These are phyloP conservation scores for Shargacucullia verbasci DNA, from an alignment of 2,888 invertebrate species.

Conservation along the genomic window DNA sequence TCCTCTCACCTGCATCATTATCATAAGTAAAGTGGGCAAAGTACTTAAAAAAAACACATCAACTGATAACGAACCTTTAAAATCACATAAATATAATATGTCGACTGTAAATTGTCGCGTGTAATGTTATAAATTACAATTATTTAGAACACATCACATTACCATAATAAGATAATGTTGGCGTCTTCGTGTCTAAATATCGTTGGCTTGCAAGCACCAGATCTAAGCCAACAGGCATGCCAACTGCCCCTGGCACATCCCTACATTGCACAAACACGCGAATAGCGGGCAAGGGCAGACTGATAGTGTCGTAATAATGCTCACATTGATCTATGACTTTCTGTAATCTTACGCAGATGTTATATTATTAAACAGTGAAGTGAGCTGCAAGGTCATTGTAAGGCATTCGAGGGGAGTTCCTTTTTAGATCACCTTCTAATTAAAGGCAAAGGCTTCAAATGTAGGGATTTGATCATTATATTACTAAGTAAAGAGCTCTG, in stretches of 20 bases:
- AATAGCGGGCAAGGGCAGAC: constrained; percentile 73
- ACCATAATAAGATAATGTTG: constrained; percentile 64
- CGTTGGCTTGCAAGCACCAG: constrained; percentile 73
- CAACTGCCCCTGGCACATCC: constrained; percentile 80
- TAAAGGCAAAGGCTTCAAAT: neutral
- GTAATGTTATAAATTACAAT: constrained; percentile 51
- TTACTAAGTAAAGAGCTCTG: neutral
- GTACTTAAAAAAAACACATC: no score
- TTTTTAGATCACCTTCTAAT: neutral
- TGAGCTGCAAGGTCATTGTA: constrained; percentile 12
- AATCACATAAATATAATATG: constrained; percentile 27
- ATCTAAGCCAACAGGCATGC: constrained; percentile 75
- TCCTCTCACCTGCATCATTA: no score
- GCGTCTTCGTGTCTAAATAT: constrained; percentile 83
- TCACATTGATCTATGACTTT: constrained; percentile 57
- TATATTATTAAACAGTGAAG: constrained; percentile 34
- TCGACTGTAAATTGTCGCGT: constrained; percentile 33
- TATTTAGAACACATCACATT: constrained; percentile 56
- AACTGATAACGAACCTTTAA: constrained; percentile 3
- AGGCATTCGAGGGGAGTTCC: neutral
- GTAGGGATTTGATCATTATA: neutral
- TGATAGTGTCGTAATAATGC: constrained; percentile 61
- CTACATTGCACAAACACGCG: constrained; percentile 72
- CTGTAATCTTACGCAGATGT: constrained; percentile 45
- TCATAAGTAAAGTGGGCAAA: no score